These are phyloP conservation scores for Rhagium mordax DNA, from an alignment of 2,888 invertebrate species.

Conservation along the genomic window DNA sequence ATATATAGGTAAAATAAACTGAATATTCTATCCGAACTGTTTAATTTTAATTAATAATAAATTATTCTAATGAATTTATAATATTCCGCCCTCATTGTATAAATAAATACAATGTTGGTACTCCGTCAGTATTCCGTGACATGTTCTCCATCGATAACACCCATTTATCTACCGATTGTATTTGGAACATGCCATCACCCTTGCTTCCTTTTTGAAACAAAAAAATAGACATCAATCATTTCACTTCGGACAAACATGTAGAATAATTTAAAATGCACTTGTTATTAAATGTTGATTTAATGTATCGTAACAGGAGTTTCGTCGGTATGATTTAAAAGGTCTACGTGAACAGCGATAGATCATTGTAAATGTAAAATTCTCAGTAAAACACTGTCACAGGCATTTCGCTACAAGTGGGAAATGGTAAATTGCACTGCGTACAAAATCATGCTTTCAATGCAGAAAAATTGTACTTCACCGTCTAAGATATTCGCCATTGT, in stretches of 20 bases:
- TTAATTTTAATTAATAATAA: not conserved
- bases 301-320: slow-evolving; percentile 32
- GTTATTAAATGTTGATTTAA: slow-evolving; percentile 36
- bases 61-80: slow-evolving; percentile 18
- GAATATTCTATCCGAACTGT: not conserved
- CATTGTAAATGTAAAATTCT: slow-evolving; percentile 34
- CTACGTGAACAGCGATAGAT: slow-evolving; percentile 31
- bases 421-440: slow-evolving; percentile 13
- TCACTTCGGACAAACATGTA: slow-evolving; percentile 17
- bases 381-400: slow-evolving; percentile 36
- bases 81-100: slow-evolving; percentile 11
- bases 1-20: not conserved
- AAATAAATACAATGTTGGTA: not conserved
- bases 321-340: slow-evolving; percentile 38
- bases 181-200: slow-evolving; percentile 1
- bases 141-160: not conserved
- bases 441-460: not conserved
- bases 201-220: slow-evolving; percentile 8
- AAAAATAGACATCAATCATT: slow-evolving; percentile 26
- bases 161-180: slow-evolving; percentile 17
- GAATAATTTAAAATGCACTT: slow-evolving; percentile 31
- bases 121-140: slow-evolving; percentile 2
- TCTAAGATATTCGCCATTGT: too few species aligned
- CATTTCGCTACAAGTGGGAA: slow-evolving; percentile 5
- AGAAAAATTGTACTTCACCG: too few species aligned